phyloP scores from a whole-genome alignment of 2,113 vertebrate species.

The Lepus americanus region DNA sequence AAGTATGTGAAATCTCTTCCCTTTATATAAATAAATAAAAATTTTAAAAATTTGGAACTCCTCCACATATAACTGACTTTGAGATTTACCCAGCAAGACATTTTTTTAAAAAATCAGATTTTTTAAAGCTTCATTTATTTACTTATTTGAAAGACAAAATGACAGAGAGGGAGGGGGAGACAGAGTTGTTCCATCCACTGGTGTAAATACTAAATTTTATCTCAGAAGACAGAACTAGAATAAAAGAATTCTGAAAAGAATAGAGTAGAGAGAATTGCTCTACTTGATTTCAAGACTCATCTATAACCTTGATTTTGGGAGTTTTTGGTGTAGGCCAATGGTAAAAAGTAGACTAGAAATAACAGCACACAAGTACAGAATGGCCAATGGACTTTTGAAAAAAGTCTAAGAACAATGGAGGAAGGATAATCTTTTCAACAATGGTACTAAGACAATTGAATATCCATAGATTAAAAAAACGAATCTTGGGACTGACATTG shows the following conservation, averaged over 20 bases:
- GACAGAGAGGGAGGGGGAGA: too few relatives aligned
- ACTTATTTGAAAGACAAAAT: not conserved
- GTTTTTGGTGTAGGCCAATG: not conserved
- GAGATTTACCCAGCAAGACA: conserved; percentile 1
- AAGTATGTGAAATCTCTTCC: too few relatives aligned
- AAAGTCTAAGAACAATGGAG: not conserved
- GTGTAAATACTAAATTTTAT: too few relatives aligned
- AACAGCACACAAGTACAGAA: not conserved
- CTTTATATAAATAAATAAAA: too few relatives aligned
- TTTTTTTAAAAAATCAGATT: conserved; percentile 19
- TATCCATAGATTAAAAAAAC: not conserved
- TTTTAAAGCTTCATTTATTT: not conserved
- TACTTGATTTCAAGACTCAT: conserved; percentile 42
- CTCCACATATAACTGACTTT: not conserved
- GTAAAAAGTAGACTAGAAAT: conserved; percentile 8
- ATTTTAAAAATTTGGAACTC: not conserved
- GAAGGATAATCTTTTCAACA: not conserved
- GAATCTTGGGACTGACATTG: not conserved
- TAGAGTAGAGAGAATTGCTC: not conserved
- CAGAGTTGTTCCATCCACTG: too few relatives aligned
- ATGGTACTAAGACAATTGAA: not conserved
- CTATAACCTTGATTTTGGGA: not conserved
- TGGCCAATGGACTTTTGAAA: not conserved
- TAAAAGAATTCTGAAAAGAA: conserved; percentile 29
- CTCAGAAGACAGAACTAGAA: not conserved